Base-by-base conservation (phyloP, 2,888 invertebrate species). In the Heliconius hortense region DNA sequence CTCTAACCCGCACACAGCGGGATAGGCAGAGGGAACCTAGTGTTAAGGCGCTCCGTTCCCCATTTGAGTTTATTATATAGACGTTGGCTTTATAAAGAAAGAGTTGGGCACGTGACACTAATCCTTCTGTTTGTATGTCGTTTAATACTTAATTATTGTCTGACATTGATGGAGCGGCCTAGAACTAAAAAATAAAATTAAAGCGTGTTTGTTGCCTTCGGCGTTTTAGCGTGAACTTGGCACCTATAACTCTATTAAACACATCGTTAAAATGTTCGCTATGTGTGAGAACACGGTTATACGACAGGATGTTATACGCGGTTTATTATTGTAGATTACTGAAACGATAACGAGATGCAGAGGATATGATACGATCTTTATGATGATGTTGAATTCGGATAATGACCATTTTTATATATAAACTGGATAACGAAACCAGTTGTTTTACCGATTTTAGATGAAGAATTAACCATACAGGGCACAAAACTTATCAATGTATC, bases 271-370 rank as follows among this genome's bases (percentile, higher is more conserved):
- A 68, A 53, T 67, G 43, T 67, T 67, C 43, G 18, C 43, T 11
- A 67, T 18, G 67, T 67, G 39, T 43, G 48, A 67, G 48, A 48
- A 26, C 67, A 67, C n/a, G 53, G 31, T 68, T 68, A 68, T 68
- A 68, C 53, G 68, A 48, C 68, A 68, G 68, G 48, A 68, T 68
- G 68, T 68, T 68, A 53, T 53, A 53, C 31, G 31, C 48, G 53
- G 31, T 53, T 68, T 31, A 68, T 68, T 48, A 53, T 48, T n/a
- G 11, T 68, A 53, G 28, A 68, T 28, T 53, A 48, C 68, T 35
- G 11, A 21, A n/a, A 64, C 35, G 64, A 64, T 64, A 64, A 39
- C 35, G 13, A n/a, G 68, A 5, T 48, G 1, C 21, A 53, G 11
- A 68, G 4, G 21, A 31, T 13, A 31, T 5, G 21, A n/a, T 31